A percentile compares a stretch with the other conserved stretches of the same genome.
phyloP scores from a whole-genome alignment of 2,113 vertebrate species.

The Phalacrocorax brasilianus region DNA sequence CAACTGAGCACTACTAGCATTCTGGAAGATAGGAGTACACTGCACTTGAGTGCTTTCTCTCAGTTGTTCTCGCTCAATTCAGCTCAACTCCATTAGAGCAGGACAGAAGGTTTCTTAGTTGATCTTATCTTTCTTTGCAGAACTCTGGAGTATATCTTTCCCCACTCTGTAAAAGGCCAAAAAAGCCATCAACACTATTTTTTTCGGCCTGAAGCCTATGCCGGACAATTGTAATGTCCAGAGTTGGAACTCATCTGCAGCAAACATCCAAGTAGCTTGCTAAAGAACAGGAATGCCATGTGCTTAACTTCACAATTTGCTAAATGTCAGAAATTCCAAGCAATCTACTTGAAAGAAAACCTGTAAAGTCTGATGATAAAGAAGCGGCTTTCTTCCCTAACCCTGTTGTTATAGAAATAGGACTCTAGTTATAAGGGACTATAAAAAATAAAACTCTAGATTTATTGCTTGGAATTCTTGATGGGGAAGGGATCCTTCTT shows the following conservation, averaged over 20 bases:
- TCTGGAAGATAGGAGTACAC: not conserved
- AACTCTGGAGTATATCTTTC: not conserved
- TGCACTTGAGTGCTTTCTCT: not conserved
- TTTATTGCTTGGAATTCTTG: not conserved
- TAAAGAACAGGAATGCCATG: not conserved
- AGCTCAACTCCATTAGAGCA: not conserved
- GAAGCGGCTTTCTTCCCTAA: not conserved
- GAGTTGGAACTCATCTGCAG: not conserved
- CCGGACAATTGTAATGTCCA: not conserved
- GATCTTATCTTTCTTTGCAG: constrained; percentile 2
- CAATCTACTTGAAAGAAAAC: not conserved
- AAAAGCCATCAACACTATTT: not conserved
- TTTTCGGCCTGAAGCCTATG: not conserved
- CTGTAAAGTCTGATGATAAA: not conserved
- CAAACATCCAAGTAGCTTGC: not conserved
- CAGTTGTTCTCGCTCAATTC: not conserved
- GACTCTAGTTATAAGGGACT: not conserved
- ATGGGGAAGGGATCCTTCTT: not conserved
- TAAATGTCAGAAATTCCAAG: not conserved
- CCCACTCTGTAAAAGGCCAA: not conserved
- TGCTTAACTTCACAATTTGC: not conserved
- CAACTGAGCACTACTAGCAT: not conserved
- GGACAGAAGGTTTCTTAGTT: not conserved
- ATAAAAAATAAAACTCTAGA: not conserved
- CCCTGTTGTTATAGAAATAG: not conserved